A percentile compares a stretch with the other conserved stretches of the same genome.
Conservation (phyloP, 53 echinoderm and acorn worm species). For the Henricia sp. region DNA sequence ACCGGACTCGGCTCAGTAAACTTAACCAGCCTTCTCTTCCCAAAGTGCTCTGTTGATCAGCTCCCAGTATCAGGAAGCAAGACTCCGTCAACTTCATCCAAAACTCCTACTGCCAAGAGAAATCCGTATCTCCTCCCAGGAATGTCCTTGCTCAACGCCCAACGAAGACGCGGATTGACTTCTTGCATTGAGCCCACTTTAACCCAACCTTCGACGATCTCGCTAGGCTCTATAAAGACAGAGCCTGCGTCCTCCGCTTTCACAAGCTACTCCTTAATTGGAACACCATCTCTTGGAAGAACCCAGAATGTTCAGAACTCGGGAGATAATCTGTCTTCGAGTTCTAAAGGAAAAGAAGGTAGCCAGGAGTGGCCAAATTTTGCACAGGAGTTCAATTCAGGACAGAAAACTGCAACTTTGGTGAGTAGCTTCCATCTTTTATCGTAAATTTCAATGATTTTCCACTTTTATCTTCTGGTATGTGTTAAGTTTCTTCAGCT, state of each 20-base stretch:
- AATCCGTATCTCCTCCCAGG: slow-evolving; percentile 28
- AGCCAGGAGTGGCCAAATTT: slow-evolving; percentile 61
- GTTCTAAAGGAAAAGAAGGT: neutral
- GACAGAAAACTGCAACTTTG: slow-evolving; percentile 1
- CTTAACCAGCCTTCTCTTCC: neutral
- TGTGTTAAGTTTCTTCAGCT: too few species aligned
- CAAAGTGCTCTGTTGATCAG: neutral
- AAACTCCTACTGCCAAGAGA: neutral
- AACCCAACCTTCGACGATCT: neutral
- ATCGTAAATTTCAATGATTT: too few species aligned
- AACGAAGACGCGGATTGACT: slow-evolving; percentile 2
- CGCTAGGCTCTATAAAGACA: neutral
- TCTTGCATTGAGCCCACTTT: neutral
- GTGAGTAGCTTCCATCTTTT: slow-evolving; percentile 19
- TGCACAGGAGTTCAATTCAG: slow-evolving; percentile 47
- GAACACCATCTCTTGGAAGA: neutral
- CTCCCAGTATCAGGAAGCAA: neutral
- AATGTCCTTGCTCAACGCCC: slow-evolving; percentile 8
- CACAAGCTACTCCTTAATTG: neutral
- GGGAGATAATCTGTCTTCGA: neutral
- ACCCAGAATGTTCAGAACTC: neutral
- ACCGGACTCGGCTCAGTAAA: neutral
- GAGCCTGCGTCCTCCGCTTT: neutral
- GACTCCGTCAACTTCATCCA: neutral
- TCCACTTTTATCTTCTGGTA: too few species aligned